Percentiles rank a stretch among this genome's conserved stretches.
phyloP scores from a whole-genome alignment of 2,113 vertebrate genomes.

The Arenaria interpres region DNA sequence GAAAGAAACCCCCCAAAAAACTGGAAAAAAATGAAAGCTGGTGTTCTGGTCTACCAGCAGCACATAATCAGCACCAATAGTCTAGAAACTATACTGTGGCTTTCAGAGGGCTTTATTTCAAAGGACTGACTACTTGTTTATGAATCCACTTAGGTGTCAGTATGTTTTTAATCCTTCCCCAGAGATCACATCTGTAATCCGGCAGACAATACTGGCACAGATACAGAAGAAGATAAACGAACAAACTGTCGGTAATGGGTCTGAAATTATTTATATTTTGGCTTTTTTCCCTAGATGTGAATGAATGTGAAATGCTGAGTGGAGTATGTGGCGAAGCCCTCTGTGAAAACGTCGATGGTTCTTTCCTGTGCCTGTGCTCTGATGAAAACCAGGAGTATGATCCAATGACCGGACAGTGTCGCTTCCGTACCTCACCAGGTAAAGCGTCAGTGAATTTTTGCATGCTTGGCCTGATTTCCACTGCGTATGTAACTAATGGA shows the following conservation, averaged over 20 bases:
- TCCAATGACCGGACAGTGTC: slow-evolving; percentile 88
- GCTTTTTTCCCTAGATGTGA: slow-evolving; percentile 84
- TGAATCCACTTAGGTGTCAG: not conserved
- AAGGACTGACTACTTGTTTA: not conserved
- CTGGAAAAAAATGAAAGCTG: not conserved
- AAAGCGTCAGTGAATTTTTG: not conserved
- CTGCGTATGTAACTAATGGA: not conserved
- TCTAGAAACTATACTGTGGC: not conserved
- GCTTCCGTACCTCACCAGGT: slow-evolving; percentile 81
- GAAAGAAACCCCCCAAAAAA: not conserved
- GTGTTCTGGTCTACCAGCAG: not conserved
- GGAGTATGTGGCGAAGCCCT: slow-evolving; percentile 91
- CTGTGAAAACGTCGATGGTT: slow-evolving; percentile 91
- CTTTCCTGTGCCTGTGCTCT: slow-evolving; percentile 89
- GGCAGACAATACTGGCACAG: not conserved
- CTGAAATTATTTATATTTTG: slow-evolving; percentile 22
- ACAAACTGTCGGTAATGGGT: not conserved
- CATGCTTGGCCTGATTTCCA: not conserved
- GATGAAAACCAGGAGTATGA: slow-evolving; percentile 88
- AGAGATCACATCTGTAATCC: not conserved
- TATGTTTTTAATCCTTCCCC: not conserved
- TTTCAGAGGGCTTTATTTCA: not conserved
- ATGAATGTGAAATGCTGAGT: slow-evolving; percentile 93
- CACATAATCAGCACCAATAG: not conserved
- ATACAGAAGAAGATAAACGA: slow-evolving; percentile 17